Percentiles rank a stretch among this genome's conserved stretches.
Conservation (phyloP, 2,888 invertebrate species). For the Elysia crispata region DNA sequence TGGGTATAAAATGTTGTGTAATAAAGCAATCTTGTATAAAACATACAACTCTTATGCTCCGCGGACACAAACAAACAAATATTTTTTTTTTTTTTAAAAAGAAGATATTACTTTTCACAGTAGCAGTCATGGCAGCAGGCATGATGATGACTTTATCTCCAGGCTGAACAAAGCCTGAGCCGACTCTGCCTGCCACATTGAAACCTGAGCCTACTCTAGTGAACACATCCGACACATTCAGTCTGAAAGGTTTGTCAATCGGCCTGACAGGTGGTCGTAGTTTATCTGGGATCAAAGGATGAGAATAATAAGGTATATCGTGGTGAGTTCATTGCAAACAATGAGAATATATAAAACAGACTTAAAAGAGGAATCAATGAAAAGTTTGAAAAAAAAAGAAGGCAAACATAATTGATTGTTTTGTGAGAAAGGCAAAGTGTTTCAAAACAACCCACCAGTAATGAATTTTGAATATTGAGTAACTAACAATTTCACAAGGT, state of each 20-base stretch:
- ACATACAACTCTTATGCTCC: too few species aligned
- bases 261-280: constrained; percentile 87
- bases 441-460: too few species aligned
- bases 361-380: not conserved
- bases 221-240: constrained; percentile 94
- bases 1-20: too few species aligned
- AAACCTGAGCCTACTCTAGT: constrained; percentile 93
- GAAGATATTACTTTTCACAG: constrained; percentile 83
- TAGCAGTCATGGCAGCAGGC: constrained; percentile 90
- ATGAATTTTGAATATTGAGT: too few species aligned
- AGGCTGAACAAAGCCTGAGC: constrained; percentile 90
- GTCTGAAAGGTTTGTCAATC: constrained; percentile 90
- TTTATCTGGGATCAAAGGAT: constrained; percentile 66
- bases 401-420: too few species aligned
- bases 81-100: too few species aligned
- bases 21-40: too few species aligned
- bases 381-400: too few species aligned
- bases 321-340: not conserved
- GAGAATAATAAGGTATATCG: constrained; percentile 6
- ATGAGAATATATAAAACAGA: not conserved
- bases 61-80: too few species aligned
- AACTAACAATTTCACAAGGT: too few species aligned
- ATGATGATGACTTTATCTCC: constrained; percentile 92
- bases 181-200: constrained; percentile 92
- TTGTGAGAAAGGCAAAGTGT: too few species aligned